Conservation (phyloP, 2,888 invertebrate species). For the Alloplasta piceator region DNA sequence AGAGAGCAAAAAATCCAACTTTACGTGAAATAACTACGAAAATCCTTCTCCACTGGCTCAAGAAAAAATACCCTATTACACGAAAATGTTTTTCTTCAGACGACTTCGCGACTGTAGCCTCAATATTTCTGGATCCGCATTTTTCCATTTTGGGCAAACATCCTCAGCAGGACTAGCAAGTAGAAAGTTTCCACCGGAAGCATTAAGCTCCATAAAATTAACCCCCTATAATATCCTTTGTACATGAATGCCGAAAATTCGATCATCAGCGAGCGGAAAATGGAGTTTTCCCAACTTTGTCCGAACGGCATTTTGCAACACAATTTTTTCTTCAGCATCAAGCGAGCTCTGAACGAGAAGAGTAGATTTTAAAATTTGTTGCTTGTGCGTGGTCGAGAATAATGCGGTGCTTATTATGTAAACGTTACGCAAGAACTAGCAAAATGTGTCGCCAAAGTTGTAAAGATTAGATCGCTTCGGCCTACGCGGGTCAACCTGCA, state of each 20-base stretch:
- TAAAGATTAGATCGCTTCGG: not conserved
- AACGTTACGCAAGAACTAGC: slow-evolving; percentile 76
- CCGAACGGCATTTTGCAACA: too few species aligned
- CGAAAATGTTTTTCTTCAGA: not conserved
- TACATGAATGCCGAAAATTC: too few species aligned
- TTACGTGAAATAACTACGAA: slow-evolving; percentile 8
- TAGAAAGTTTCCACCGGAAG: too few species aligned
- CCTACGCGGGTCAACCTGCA: too few species aligned
- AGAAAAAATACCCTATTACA: not conserved
- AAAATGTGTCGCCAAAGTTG: slow-evolving; percentile 19
- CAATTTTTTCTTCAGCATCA: slow-evolving; percentile 7
- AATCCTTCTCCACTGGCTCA: not conserved
- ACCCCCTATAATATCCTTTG: too few species aligned
- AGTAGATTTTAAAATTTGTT: slow-evolving; percentile 39
- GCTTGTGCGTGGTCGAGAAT: slow-evolving; percentile 75
- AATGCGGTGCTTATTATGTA: slow-evolving; percentile 80
- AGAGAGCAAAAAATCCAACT: not conserved
- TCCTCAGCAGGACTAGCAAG: too few species aligned
- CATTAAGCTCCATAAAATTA: too few species aligned
- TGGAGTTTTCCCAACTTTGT: too few species aligned
- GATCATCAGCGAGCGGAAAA: too few species aligned
- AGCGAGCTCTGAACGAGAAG: slow-evolving; percentile 24
- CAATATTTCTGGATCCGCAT: too few species aligned
- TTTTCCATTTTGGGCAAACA: too few species aligned
- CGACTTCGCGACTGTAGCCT: not conserved